Evolutionary conservation across 2,113 vertebrate genomes (phyloP).

Genomic region (Mirza zaza): DNA sequence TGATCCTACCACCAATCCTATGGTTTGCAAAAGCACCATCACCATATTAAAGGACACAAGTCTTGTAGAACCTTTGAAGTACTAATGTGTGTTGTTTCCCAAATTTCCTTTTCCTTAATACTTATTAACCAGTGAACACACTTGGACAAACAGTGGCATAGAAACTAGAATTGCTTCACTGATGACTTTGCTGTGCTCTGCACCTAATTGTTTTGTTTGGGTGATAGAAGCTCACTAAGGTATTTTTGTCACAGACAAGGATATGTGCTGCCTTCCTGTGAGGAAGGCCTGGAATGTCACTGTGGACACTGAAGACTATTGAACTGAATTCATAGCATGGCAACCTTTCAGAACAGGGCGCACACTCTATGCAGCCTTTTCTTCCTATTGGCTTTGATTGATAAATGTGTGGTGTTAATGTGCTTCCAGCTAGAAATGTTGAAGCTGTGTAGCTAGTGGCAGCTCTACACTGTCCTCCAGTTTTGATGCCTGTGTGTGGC

Average conservation of each 20-base stretch:
- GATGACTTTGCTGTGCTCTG: neutral
- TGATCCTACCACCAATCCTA: rapidly evolving
- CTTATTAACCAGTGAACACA: rapidly evolving
- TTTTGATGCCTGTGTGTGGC: rapidly evolving
- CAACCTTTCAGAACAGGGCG: neutral
- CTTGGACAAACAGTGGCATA: neutral
- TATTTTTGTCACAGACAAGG: neutral
- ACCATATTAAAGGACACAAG: neutral
- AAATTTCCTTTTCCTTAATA: neutral
- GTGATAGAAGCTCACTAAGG: neutral
- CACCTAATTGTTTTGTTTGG: neutral
- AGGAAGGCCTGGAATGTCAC: neutral
- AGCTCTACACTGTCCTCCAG: neutral
- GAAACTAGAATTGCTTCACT: neutral
- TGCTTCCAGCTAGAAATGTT: neutral
- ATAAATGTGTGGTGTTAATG: neutral
- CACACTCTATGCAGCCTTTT: neutral
- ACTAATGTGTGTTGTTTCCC: neutral
- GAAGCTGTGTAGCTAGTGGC: neutral
- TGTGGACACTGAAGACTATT: neutral
- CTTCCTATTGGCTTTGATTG: neutral
- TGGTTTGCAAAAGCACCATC: neutral
- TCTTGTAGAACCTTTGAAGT: rapidly evolving
- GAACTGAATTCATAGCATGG: neutral
- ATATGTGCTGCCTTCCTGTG: neutral